These are phyloP conservation scores for Melanerpes formicivorus DNA, from an alignment of 2,113 vertebrate genomes.

Conservation along the genomic window DNA sequence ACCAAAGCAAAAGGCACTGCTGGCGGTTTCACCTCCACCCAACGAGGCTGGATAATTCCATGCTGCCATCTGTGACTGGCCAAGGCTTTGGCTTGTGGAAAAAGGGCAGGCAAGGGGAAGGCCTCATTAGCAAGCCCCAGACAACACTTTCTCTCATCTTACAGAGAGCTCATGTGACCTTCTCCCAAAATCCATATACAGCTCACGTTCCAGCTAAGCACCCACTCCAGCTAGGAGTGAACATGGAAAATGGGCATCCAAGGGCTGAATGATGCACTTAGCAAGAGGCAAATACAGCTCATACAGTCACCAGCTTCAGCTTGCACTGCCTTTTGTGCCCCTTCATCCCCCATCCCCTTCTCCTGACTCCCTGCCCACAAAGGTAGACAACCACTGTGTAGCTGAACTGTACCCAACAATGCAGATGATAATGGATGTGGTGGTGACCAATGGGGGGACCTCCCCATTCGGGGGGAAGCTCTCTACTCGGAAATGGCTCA, in stretches of 20 bases:
- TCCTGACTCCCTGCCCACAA: neutral
- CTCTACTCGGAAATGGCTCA: neutral
- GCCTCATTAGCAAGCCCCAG: neutral
- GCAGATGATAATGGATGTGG: neutral
- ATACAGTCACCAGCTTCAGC: neutral
- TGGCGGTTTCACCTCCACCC: neutral
- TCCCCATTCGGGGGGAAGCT: neutral
- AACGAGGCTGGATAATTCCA: neutral
- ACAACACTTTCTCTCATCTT: neutral
- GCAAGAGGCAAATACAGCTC: neutral
- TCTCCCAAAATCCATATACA: neutral
- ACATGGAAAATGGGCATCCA: neutral
- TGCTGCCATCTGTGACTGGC: neutral
- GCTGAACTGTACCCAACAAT: neutral
- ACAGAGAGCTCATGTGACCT: neutral
- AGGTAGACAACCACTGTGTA: neutral
- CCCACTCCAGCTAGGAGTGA: neutral
- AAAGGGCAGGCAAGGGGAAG: neutral
- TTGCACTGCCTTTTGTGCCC: neutral
- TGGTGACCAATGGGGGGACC: accelerated
- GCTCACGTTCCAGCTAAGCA: neutral
- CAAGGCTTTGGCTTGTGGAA: neutral
- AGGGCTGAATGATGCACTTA: neutral
- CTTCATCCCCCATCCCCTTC: neutral
- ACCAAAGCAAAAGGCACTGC: neutral